phyloP scores from a whole-genome alignment of 2,797 vertebrate species.

The Lutjanus campechanus region DNA sequence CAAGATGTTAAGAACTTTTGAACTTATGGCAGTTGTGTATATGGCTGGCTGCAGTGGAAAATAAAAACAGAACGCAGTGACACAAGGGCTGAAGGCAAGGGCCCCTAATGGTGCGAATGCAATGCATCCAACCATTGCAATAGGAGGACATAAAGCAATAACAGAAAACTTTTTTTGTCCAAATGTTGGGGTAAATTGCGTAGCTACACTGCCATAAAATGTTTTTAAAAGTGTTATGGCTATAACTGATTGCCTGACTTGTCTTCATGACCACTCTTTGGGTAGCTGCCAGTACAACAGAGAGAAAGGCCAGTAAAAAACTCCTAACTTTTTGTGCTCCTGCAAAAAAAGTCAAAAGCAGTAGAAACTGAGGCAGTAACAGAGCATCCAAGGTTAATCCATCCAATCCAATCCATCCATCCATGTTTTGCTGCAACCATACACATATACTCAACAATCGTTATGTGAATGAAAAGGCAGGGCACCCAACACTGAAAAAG shows the following conservation, averaged over 20 bases:
- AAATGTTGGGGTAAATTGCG: not conserved
- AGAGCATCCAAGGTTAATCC: not conserved
- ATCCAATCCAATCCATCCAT: no score
- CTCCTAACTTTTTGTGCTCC: not conserved
- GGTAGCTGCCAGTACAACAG: slow-evolving; percentile 25
- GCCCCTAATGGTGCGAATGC: not conserved
- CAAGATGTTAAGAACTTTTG: not conserved
- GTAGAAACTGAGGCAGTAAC: not conserved
- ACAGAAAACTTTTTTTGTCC: not conserved
- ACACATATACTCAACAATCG: not conserved
- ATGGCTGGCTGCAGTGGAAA: not conserved
- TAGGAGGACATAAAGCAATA: not conserved
- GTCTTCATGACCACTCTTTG: slow-evolving; percentile 10
- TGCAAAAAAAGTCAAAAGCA: slow-evolving; percentile 5
- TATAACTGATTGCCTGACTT: slow-evolving; percentile 21
- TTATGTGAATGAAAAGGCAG: not conserved
- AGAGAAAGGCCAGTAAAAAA: slow-evolving; percentile 11
- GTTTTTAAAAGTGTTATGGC: slow-evolving; percentile 10
- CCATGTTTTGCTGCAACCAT: not conserved
- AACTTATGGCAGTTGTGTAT: not conserved
- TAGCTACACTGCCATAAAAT: slow-evolving; percentile 8
- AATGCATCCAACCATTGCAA: not conserved
- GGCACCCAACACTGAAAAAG: not conserved
- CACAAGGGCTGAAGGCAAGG: not conserved
- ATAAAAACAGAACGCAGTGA: not conserved